A percentile compares a stretch with the other conserved stretches of the same genome.
phyloP scores from a whole-genome alignment of 1,140 invertebrate genomes.

The Bicyclus anynana region DNA sequence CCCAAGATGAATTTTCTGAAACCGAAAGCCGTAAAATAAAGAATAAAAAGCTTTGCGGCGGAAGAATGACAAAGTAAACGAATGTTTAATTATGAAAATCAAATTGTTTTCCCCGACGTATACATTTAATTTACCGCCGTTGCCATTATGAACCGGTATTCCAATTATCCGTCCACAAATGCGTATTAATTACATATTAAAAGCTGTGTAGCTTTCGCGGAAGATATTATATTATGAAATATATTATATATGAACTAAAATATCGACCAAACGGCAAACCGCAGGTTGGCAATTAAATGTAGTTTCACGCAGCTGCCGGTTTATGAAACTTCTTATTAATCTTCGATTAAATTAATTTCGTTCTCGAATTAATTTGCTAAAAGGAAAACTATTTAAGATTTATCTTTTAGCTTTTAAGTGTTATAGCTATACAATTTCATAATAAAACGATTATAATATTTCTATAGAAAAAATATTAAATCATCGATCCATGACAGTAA shows the following conservation, averaged over 20 bases:
- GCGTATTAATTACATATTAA: constrained; percentile 38
- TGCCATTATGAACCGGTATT: constrained; percentile 12
- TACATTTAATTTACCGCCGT: background rate
- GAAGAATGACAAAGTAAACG: background rate
- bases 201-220: constrained; percentile 29
- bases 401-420: too few species aligned
- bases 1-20: constrained; percentile 23
- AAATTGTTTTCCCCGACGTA: constrained; percentile 18
- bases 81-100: constrained; percentile 8
- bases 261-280: background rate
- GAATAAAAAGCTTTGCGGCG: background rate
- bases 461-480: too few species aligned
- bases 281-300: background rate
- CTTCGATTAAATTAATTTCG: too few species aligned
- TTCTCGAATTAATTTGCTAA: too few species aligned
- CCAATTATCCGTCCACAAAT: constrained; percentile 35
- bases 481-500: too few species aligned
- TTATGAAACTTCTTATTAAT: too few species aligned
- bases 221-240: constrained; percentile 23
- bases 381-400: too few species aligned
- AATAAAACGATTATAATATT: too few species aligned
- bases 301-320: background rate
- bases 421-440: too few species aligned
- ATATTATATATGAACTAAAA: background rate
- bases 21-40: constrained; percentile 20